These are phyloP conservation scores for Mus musculus DNA, from an alignment of 2,113 vertebrate genomes.

Conservation along the genomic window GRCm39 chr1:159929501-159930000, in stretches of 20 bases:
- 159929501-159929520: neutral
- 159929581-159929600: neutral
- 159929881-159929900: slow-evolving; percentile 39
- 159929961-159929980: neutral
- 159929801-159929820: neutral
- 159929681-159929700: neutral
- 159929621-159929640: neutral
- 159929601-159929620: neutral
- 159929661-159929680: neutral
- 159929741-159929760: neutral
- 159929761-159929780: slow-evolving; percentile 18
- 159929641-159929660: neutral
- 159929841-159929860: neutral
- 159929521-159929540: neutral
- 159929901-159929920: slow-evolving; percentile 39
- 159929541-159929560: neutral
- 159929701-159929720: neutral
- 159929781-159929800: neutral
- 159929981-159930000: neutral
- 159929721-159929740: neutral
- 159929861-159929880: neutral
- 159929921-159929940: neutral
- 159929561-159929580: neutral
- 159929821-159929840: slow-evolving; percentile 28
- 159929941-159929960: neutral